A percentile compares a stretch with the other conserved stretches of the same genome.
These are phyloP conservation scores for Siniperca obscura DNA, from an alignment of 2,797 vertebrate species.

Conservation along the genomic window DNA sequence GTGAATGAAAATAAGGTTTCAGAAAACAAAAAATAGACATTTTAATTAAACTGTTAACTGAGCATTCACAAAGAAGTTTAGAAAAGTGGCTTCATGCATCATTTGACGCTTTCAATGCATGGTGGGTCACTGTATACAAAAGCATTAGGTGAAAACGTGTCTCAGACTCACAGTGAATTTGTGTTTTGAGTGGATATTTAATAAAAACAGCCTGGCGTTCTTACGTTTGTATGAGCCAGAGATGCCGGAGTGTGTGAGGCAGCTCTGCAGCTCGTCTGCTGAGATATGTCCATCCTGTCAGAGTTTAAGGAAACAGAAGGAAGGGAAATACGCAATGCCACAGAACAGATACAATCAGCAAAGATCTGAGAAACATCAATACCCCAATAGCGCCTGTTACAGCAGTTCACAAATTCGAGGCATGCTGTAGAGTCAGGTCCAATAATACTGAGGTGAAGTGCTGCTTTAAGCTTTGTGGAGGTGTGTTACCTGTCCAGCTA, in stretches of 20 bases:
- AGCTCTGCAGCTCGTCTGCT: constrained; percentile 94
- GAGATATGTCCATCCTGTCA: constrained; percentile 94
- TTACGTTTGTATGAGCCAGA: constrained; percentile 94
- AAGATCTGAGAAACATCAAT: neutral
- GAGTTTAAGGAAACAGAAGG: neutral
- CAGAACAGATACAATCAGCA: neutral
- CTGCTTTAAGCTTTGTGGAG: neutral
- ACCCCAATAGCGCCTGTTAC: too few relatives aligned
- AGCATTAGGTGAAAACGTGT: neutral
- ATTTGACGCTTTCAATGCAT: neutral
- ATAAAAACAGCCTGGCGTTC: constrained; percentile 41
- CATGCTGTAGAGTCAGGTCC: too few relatives aligned
- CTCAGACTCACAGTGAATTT: neutral
- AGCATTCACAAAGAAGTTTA: neutral
- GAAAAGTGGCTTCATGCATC: neutral
- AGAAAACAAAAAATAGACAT: too few relatives aligned
- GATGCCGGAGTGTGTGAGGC: constrained; percentile 94
- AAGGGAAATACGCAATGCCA: neutral
- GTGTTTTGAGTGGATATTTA: neutral
- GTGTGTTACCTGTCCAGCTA: constrained; percentile 91
- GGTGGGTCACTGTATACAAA: neutral
- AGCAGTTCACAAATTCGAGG: too few relatives aligned
- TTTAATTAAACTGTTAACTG: too few relatives aligned
- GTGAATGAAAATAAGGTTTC: too few relatives aligned
- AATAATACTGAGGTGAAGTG: neutral